These are phyloP conservation scores for Eolophus roseicapilla DNA, from an alignment of 2,113 vertebrate species.

Conservation along the genomic window DNA sequence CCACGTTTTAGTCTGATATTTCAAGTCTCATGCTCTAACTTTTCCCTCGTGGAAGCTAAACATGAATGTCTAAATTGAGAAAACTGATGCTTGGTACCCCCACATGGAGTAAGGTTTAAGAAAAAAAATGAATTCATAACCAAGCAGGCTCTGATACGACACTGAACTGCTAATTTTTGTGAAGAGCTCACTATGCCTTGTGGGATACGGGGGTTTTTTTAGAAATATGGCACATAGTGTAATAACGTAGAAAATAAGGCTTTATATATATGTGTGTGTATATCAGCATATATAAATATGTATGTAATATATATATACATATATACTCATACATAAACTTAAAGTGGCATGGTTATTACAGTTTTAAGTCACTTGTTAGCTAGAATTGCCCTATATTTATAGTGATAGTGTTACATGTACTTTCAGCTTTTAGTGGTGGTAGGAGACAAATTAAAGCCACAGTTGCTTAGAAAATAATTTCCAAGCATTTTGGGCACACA, in stretches of 20 bases:
- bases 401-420: background rate
- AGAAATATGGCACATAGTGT: fast-evolving
- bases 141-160: background rate
- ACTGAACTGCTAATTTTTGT: background rate
- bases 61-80: background rate
- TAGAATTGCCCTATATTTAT: background rate
- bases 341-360: background rate
- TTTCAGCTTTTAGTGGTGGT: background rate
- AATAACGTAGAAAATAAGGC: background rate
- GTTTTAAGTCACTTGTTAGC: background rate
- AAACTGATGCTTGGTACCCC: background rate
- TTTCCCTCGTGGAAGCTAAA: background rate
- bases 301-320: background rate
- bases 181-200: background rate
- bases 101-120: background rate
- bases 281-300: background rate
- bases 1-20: background rate
- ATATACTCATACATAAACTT: background rate
- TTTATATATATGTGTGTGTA: background rate
- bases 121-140: background rate
- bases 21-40: background rate
- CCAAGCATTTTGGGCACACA: background rate
- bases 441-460: background rate
- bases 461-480: background rate
- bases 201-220: background rate